Percentiles rank a stretch among this genome's conserved stretches.
These are phyloP conservation scores for Darevskia nairensis DNA, from an alignment of 2,797 vertebrate species.

Conservation along the genomic window DNA sequence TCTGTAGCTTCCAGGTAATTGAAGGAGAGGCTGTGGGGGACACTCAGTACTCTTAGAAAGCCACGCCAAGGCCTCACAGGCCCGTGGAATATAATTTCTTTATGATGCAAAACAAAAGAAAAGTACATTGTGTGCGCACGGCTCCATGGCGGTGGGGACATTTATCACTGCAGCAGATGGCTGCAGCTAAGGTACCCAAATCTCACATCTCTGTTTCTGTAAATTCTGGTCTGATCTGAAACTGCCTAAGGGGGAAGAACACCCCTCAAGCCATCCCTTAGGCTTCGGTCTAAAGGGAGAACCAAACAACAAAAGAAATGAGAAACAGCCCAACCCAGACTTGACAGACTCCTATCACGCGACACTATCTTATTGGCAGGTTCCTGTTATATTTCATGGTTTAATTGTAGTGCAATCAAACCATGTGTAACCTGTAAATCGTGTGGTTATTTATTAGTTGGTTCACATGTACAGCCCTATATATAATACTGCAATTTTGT, in stretches of 20 bases:
- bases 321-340: neutral
- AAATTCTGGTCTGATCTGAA: neutral
- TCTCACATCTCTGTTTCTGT: neutral
- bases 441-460: no score
- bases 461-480: no score
- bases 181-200: neutral
- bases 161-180: neutral
- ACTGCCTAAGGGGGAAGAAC: neutral
- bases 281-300: neutral
- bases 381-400: no score
- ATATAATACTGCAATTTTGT: neutral
- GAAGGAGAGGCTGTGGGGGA: neutral
- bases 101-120: neutral
- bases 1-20: neutral
- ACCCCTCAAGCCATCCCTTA: neutral
- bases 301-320: neutral
- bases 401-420: neutral
- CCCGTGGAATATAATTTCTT: neutral
- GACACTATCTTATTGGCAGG: neutral
- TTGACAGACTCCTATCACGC: neutral
- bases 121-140: no score
- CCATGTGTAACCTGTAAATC: neutral
- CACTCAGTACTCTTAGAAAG: neutral
- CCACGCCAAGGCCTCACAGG: neutral
- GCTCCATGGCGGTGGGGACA: neutral